These are phyloP conservation scores for Stegostoma tigrinum DNA, from an alignment of 2,113 vertebrate species.

Conservation along the genomic window DNA sequence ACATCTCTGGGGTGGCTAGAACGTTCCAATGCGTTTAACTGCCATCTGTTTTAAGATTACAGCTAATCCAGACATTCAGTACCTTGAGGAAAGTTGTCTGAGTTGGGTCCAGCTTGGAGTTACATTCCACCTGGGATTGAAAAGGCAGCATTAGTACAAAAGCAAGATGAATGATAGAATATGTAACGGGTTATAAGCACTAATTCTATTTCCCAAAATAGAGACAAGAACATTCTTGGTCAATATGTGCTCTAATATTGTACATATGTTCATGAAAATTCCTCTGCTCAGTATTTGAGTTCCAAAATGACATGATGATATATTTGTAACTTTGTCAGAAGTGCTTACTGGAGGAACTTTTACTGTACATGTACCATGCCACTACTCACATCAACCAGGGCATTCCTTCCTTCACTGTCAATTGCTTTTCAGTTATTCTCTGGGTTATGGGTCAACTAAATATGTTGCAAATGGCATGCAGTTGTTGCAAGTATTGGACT, in stretches of 20 bases:
- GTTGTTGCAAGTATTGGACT: neutral
- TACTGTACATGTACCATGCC: neutral
- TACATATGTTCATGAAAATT: neutral
- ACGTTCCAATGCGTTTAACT: neutral
- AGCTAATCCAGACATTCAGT: constrained; percentile 38
- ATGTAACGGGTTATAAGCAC: neutral
- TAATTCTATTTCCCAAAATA: neutral
- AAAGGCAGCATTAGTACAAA: constrained; percentile 34
- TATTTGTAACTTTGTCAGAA: neutral
- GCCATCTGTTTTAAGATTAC: neutral
- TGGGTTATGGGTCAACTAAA: neutral
- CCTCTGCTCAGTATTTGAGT: neutral
- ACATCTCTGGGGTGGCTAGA: too few relatives aligned
- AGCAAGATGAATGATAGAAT: neutral
- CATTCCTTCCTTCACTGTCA: neutral
- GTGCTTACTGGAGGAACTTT: neutral
- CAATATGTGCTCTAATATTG: neutral
- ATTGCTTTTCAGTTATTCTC: neutral
- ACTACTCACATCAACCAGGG: neutral
- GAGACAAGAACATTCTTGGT: too few relatives aligned
- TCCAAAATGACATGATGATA: neutral
- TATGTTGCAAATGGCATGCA: neutral
- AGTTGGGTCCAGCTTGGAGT: constrained; percentile 95
- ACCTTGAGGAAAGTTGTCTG: constrained; percentile 97
- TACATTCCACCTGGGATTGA: constrained; percentile 79